Evolutionary conservation across 2,113 vertebrate genomes (phyloP).

Genomic region (Apteryx owenii): DNA sequence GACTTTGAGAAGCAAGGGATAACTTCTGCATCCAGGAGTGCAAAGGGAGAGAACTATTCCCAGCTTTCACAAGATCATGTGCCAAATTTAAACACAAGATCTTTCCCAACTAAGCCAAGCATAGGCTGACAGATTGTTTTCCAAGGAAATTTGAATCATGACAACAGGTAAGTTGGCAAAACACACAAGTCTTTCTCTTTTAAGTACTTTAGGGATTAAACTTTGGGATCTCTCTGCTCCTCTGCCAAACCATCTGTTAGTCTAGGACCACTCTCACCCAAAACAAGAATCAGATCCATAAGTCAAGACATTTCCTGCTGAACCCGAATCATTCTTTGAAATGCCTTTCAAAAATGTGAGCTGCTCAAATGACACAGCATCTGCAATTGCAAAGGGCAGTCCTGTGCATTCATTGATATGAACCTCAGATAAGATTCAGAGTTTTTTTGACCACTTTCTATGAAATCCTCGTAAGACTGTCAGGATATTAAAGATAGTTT

Average conservation of each 20-base stretch:
- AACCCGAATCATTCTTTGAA: background rate
- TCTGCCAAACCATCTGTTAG: background rate
- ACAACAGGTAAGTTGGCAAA: background rate
- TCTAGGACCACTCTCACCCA: background rate
- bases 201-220: background rate
- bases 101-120: background rate
- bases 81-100: background rate
- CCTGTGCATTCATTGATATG: accelerated
- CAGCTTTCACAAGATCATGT: background rate
- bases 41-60: background rate
- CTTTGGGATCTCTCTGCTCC: background rate
- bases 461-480: background rate
- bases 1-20: background rate
- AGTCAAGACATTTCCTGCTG: background rate
- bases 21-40: background rate
- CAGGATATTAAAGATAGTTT: background rate
- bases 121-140: background rate
- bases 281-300: background rate
- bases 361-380: background rate
- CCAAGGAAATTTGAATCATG: background rate
- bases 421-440: background rate
- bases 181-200: background rate
- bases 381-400: background rate
- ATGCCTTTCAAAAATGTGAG: background rate
- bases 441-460: background rate